Evolutionary conservation across 2,797 vertebrate genomes (phyloP), one percentile per base, ranked within the genome.

Genomic region (Balearica regulorum): DNA sequence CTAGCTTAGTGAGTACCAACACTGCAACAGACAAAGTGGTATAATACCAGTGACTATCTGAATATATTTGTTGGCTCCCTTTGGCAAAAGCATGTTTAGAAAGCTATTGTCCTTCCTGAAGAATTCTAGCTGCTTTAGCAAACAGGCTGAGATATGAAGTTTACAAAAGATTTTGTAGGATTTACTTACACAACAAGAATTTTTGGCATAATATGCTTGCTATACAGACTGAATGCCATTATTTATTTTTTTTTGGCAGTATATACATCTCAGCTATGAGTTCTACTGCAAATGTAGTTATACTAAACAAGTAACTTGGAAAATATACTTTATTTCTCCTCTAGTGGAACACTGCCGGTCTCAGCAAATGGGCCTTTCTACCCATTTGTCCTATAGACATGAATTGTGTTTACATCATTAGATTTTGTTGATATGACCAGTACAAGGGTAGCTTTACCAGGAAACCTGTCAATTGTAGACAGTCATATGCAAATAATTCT

Each of bases 401-500:
- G 16, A 83, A 83, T 2, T 77, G 37, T 15, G 14, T 66, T 89
- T 80, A 80, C 48, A 76, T 37, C 31, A 16, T 39, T 13, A 55
- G 31, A n/a, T 46, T 46, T 75, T 8, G 21, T 10, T 65, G 28
- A 25, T 13, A 31, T 12, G 4, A 46, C 21, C 71, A 11, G 6
- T 9, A 57, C 3, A 43, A 60, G 13, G 16, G 39, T 24, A 80
- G 72, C 35, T 87, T 87, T 88, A 46, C 71, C 35, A 17, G 60
- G 5, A n/a, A 81, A 70, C 20, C 26, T 60, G 26, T n/a, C 48
- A 53, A 77, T 3, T 68, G 78, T 13, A 60, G 70, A 60, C 62
- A 96, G n/a, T 91, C 87, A 87, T 49, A 81, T 89, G 89, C 65
- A 96, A 96, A 93, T 72, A 94, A 71, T 33, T 16, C 69, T 82